Evolutionary conservation across 2,888 invertebrate species (phyloP).

Genomic region (Steinernema hermaphroditum): DNA sequence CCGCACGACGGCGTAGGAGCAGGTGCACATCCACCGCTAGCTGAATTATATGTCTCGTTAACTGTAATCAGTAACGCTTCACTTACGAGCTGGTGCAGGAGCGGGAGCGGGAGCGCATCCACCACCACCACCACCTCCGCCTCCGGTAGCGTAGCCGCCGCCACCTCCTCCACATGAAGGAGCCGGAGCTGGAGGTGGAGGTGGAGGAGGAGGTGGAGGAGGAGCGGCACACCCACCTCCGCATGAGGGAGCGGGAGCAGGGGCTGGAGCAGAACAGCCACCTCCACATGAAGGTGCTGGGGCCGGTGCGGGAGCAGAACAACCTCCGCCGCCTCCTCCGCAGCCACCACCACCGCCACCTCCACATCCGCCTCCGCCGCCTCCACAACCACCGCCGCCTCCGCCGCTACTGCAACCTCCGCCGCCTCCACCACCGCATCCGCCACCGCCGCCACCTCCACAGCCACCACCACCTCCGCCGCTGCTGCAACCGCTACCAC

Average conservation of each 20-base stretch:
- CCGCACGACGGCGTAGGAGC: constrained; percentile 16
- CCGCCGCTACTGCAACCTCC: background rate
- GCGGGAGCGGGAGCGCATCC: background rate
- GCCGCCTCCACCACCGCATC: background rate
- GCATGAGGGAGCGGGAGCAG: background rate
- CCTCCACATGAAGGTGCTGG: background rate
- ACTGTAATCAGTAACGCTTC: background rate
- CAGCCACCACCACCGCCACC: constrained; percentile 8
- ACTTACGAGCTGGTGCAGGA: background rate
- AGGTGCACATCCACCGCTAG: constrained; percentile 1
- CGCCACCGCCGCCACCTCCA: background rate
- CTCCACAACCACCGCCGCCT: background rate
- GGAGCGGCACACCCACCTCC: too few relatives aligned
- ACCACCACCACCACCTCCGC: background rate
- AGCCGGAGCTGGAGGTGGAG: background rate
- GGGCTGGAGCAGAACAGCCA: background rate
- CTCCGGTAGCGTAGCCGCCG: background rate
- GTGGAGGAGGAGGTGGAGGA: too few relatives aligned
- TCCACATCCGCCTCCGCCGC: constrained; percentile 2
- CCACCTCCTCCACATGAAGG: background rate
- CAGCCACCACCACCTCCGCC: background rate
- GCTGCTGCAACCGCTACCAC: background rate
- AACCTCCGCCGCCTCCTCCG: constrained; percentile 6
- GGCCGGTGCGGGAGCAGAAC: background rate
- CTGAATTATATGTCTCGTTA: background rate